Evolutionary conservation across 2,888 invertebrate species (phyloP).

Genomic region (Papilio elwesi): DNA sequence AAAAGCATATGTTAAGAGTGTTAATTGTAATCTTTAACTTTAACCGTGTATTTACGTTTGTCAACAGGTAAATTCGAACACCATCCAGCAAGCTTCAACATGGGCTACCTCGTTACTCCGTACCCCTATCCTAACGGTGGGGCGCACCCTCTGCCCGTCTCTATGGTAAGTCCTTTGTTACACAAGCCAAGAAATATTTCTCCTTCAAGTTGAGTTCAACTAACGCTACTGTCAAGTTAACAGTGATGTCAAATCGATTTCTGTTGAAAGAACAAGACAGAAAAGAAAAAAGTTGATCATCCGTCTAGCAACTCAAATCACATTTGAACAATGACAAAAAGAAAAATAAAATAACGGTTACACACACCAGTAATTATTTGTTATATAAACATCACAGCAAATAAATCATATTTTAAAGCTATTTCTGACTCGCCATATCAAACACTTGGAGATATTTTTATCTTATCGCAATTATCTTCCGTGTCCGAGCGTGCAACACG

Average conservation of each 20-base stretch:
- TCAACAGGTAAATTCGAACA: constrained; percentile 91
- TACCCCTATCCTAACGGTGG: constrained; percentile 96
- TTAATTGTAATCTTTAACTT: constrained; percentile 41
- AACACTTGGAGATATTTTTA: constrained; percentile 43
- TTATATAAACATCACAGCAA: background rate
- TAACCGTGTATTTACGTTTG: constrained; percentile 52
- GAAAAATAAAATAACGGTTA: too few relatives aligned
- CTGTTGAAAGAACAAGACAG: too few relatives aligned
- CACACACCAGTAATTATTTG: background rate
- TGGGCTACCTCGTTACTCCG: constrained; percentile 96
- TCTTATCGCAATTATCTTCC: constrained; percentile 37
- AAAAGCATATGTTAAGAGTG: too few relatives aligned
- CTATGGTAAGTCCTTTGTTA: constrained; percentile 89
- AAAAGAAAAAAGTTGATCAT: too few relatives aligned
- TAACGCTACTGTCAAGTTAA: too few relatives aligned
- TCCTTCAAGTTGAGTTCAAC: too few relatives aligned
- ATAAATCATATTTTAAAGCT: constrained; percentile 22
- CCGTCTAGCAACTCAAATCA: too few relatives aligned
- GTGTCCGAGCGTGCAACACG: constrained; percentile 29
- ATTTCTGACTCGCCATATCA: constrained; percentile 35
- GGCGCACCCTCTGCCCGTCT: constrained; percentile 91
- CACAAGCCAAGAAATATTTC: too few relatives aligned
- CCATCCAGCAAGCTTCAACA: constrained; percentile 93
- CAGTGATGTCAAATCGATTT: too few relatives aligned
- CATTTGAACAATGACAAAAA: too few relatives aligned